A percentile compares a stretch with the other conserved stretches of the same genome.
Evolutionary conservation across 1,140 invertebrate genomes (phyloP).

Genomic region (Diabrotica undecimpunctata): DNA sequence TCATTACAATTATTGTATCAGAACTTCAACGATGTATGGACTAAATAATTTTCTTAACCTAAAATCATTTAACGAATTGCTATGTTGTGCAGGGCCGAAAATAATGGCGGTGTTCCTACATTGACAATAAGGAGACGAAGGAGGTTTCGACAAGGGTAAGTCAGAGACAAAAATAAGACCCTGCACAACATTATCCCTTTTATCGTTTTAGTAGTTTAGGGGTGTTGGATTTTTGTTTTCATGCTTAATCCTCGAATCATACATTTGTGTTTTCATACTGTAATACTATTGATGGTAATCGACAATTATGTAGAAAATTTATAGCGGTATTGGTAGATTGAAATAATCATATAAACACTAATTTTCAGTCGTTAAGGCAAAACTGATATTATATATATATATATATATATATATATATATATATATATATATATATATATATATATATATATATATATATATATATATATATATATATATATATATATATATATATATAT

Average conservation of each 20-base stretch:
- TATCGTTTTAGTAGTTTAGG: conserved; percentile 6
- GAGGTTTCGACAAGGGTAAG: conserved; percentile 44
- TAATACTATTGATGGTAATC: not conserved
- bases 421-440: too few relatives aligned
- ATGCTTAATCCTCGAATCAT: not conserved
- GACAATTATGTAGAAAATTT: too few relatives aligned
- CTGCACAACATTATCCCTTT: conserved; percentile 26
- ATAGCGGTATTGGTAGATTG: too few relatives aligned
- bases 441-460: too few relatives aligned
- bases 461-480: too few relatives aligned
- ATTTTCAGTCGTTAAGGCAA: too few relatives aligned
- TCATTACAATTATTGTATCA: not conserved
- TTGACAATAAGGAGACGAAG: conserved; percentile 45
- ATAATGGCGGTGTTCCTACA: conserved; percentile 43
- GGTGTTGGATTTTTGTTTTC: not conserved
- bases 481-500: too few relatives aligned
- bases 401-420: too few relatives aligned
- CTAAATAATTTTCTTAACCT: not conserved
- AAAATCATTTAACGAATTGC: conserved; percentile 5
- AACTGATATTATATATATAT: too few relatives aligned
- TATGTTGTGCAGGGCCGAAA: conserved; percentile 48
- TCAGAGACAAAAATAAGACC: conserved; percentile 26
- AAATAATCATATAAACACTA: too few relatives aligned
- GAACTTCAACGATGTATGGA: not conserved
- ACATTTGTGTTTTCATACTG: conserved; percentile 3